Conservation (phyloP, 2,797 vertebrate genomes). For the Echeneis naucrates region DNA sequence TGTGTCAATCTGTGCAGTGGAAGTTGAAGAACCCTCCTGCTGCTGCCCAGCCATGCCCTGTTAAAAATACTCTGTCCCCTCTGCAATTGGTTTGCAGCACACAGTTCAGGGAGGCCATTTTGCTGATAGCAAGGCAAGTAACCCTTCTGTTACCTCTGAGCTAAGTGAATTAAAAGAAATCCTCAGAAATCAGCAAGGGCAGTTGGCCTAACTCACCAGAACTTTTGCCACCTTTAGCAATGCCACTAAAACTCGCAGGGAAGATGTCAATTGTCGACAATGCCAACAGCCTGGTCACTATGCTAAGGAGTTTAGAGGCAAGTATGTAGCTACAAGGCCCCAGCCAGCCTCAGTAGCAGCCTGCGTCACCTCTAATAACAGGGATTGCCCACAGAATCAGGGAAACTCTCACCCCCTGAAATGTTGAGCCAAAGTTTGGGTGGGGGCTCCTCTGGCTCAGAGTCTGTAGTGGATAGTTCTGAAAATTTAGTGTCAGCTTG, state of each 20-base stretch:
- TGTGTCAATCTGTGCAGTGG: no score
- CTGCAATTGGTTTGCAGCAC: background rate
- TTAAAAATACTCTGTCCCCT: slow-evolving; percentile 24
- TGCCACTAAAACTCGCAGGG: no score
- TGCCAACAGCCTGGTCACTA: slow-evolving; percentile 26
- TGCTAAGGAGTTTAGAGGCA: slow-evolving; percentile 13
- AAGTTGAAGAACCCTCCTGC: no score
- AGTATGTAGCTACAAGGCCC: accelerated
- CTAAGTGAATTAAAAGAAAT: background rate
- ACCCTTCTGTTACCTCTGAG: background rate
- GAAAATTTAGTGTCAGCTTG: slow-evolving; percentile 3
- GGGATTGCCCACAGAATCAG: no score
- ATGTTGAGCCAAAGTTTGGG: no score
- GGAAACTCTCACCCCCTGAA: no score
- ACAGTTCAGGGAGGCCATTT: background rate
- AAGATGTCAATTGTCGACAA: background rate
- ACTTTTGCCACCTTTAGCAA: no score
- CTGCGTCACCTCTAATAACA: no score
- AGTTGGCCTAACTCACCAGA: no score
- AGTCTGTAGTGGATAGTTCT: background rate
- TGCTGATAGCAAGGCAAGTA: background rate
- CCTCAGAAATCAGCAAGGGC: background rate
- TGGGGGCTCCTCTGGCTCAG: no score
- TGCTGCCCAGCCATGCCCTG: no score
- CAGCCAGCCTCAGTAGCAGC: no score